phyloP scores from a whole-genome alignment of 2,888 invertebrate species.

The Iselma pallidipennis region DNA sequence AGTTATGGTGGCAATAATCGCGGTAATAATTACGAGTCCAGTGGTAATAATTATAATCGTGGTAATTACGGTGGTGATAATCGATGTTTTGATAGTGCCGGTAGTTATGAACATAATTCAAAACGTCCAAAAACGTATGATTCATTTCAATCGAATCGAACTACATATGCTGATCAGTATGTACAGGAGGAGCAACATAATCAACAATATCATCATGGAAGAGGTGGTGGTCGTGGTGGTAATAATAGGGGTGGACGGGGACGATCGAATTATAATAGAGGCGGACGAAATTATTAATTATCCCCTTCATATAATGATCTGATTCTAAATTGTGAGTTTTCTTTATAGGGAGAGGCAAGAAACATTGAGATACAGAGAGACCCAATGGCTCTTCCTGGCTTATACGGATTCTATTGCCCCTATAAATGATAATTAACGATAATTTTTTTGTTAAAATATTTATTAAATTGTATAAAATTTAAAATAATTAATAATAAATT shows the following conservation, averaged over 20 bases:
- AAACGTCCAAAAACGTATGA: conserved; percentile 55
- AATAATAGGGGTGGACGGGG: conserved; percentile 43
- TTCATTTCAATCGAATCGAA: conserved; percentile 50
- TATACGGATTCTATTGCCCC: background rate
- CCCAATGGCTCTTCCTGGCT: background rate
- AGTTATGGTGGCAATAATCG: conserved; percentile 2
- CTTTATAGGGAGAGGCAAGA: background rate
- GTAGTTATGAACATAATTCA: conserved; percentile 46
- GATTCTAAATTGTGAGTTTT: background rate
- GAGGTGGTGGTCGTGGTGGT: conserved; percentile 32
- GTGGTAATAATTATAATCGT: conserved; percentile 27
- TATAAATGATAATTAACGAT: background rate
- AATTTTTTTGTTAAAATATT: background rate
- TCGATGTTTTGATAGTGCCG: conserved; percentile 42
- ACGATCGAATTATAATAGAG: conserved; percentile 51
- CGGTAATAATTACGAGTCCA: background rate
- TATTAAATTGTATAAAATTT: background rate
- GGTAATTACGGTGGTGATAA: conserved; percentile 36
- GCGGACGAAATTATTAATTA: conserved; percentile 35
- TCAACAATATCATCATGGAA: conserved; percentile 50
- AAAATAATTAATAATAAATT: conserved; percentile 1
- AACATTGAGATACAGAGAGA: too few species aligned
- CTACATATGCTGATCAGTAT: conserved; percentile 55
- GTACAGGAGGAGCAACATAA: conserved; percentile 54
- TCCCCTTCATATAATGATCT: background rate